Conservation (phyloP, 2,888 invertebrate species). For the Nebria brevicollis region DNA sequence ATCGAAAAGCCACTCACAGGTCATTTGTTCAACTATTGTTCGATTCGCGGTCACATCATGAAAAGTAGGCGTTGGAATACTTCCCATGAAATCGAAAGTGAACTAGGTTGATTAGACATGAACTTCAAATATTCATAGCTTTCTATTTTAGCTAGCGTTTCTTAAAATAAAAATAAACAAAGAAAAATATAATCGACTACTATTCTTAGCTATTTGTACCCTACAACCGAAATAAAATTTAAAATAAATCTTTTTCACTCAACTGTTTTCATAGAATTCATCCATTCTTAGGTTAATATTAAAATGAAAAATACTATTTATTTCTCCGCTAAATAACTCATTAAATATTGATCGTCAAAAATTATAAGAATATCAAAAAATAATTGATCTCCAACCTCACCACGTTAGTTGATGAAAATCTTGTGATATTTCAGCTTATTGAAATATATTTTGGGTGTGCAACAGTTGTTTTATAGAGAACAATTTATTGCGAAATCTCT, state of each 20-base stretch:
- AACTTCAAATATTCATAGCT: not conserved
- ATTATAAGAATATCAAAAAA: too few species aligned
- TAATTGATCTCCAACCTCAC: too few species aligned
- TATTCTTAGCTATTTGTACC: not conserved
- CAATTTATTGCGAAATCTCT: conserved; percentile 23
- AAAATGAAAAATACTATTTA: too few species aligned
- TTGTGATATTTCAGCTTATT: not conserved
- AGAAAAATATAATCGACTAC: not conserved
- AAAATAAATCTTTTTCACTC: too few species aligned
- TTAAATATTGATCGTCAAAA: too few species aligned
- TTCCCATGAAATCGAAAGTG: not conserved
- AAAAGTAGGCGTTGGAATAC: conserved; percentile 1
- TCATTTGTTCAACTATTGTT: conserved; percentile 19
- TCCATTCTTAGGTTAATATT: too few species aligned
- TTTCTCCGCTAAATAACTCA: too few species aligned
- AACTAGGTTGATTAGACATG: not conserved
- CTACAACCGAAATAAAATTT: not conserved
- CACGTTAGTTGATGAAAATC: not conserved
- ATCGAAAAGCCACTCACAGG: not conserved
- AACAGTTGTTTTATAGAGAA: conserved; percentile 14
- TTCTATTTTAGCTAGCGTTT: not conserved
- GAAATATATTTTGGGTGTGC: not conserved
- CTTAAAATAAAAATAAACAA: not conserved
- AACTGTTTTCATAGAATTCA: too few species aligned
- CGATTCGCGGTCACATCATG: conserved; percentile 12